A percentile compares a stretch with the other conserved stretches of the same genome.
phyloP scores from a whole-genome alignment of 2,888 invertebrate species.

The Eucera pruinosa region DNA sequence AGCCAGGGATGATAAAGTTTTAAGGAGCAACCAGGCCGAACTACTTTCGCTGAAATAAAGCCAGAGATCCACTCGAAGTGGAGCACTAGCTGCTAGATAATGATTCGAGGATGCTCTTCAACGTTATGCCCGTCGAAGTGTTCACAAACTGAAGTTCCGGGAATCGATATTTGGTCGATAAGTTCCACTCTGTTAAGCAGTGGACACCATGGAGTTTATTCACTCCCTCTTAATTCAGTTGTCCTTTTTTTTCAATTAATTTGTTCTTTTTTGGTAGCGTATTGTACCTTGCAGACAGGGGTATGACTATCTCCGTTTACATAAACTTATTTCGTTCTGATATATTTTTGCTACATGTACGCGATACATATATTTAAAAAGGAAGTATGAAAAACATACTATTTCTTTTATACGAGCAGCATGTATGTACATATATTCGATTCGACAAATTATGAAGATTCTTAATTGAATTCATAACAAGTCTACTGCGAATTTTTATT shows the following conservation, averaged over 20 bases:
- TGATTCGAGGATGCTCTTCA: conserved; percentile 45
- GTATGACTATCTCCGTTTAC: too few species aligned
- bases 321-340: too few species aligned
- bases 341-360: too few species aligned
- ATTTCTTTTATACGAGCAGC: too few species aligned
- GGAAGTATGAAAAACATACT: too few species aligned
- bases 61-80: conserved; percentile 28
- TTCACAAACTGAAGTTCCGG: conserved; percentile 27
- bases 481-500: too few species aligned
- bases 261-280: neutral
- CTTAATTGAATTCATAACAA: too few species aligned
- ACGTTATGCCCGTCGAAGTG: conserved; percentile 20
- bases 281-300: too few species aligned
- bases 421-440: too few species aligned
- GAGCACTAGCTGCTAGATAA: conserved; percentile 34
- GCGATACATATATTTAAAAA: too few species aligned
- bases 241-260: neutral
- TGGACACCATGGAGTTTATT: conserved; percentile 3
- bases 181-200: conserved; percentile 14
- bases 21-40: conserved; percentile 20
- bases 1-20: neutral
- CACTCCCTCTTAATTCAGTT: neutral
- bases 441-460: too few species aligned
- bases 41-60: conserved; percentile 31
- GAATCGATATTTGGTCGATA: conserved; percentile 61